Evolutionary conservation across 2,113 vertebrate species (phyloP).

Genomic region (Guaruba guarouba): DNA sequence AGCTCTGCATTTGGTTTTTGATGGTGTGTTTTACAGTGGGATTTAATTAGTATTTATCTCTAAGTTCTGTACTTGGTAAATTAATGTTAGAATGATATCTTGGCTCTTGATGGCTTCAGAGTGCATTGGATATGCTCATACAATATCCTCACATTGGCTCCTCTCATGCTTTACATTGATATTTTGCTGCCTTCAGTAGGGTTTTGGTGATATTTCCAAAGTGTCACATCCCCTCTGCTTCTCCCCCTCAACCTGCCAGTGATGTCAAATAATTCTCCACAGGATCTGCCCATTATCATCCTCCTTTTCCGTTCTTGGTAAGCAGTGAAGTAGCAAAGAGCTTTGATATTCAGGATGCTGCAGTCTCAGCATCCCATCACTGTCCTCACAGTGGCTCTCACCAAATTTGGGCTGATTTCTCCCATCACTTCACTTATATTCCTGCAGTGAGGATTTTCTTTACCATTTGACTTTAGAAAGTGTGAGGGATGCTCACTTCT

Average conservation of each 20-base stretch:
- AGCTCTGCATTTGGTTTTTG: background rate
- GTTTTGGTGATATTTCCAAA: background rate
- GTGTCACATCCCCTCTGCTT: fast-evolving
- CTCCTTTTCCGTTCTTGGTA: background rate
- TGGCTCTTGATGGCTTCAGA: background rate
- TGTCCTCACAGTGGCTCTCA: background rate
- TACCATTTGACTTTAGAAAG: background rate
- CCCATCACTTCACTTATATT: background rate
- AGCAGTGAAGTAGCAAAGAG: background rate
- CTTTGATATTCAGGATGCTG: background rate
- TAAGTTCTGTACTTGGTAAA: background rate
- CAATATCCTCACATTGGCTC: background rate
- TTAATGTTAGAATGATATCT: background rate
- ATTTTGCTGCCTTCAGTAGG: background rate
- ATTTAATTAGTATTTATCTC: background rate
- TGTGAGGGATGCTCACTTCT: fast-evolving
- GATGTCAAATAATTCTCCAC: background rate
- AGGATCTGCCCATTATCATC: background rate
- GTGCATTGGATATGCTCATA: background rate
- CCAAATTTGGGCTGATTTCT: background rate
- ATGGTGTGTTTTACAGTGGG: background rate
- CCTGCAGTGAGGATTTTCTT: background rate
- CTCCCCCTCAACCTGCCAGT: background rate
- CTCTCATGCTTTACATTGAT: background rate
- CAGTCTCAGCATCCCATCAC: background rate